phyloP scores from a whole-genome alignment of 2,888 invertebrate species.

The Parnassius apollo region DNA sequence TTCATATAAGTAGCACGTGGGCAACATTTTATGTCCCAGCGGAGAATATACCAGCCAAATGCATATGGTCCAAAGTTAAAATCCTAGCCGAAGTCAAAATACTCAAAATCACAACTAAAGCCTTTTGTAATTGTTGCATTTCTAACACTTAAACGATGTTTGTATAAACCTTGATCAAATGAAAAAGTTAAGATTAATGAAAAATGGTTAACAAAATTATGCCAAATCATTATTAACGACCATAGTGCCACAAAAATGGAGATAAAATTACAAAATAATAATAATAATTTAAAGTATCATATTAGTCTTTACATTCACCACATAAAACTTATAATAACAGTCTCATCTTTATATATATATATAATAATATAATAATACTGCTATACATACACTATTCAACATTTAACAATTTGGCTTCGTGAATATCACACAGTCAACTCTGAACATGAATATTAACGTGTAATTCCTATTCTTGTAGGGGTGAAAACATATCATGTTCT shows the following conservation, averaged over 20 bases:
- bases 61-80: too few species aligned
- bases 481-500: not conserved
- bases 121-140: too few species aligned
- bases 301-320: not conserved
- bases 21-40: too few species aligned
- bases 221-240: not conserved
- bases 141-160: too few species aligned
- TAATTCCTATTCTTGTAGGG: not conserved
- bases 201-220: too few species aligned
- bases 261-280: not conserved
- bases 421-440: conserved; percentile 13
- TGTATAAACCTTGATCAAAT: too few species aligned
- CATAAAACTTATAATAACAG: conserved; percentile 14
- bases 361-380: conserved; percentile 25
- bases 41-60: too few species aligned
- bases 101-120: too few species aligned
- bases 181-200: too few species aligned
- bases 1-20: too few species aligned
- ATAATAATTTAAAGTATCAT: not conserved
- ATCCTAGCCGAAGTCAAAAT: too few species aligned
- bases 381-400: conserved; percentile 11
- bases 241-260: not conserved
- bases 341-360: conserved; percentile 1
- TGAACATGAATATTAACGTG: not conserved
- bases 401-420: conserved; percentile 24